Percentiles rank a stretch among this genome's conserved stretches.
Evolutionary conservation across 2,113 vertebrate species (phyloP).

Genomic region (Bos javanicus): DNA sequence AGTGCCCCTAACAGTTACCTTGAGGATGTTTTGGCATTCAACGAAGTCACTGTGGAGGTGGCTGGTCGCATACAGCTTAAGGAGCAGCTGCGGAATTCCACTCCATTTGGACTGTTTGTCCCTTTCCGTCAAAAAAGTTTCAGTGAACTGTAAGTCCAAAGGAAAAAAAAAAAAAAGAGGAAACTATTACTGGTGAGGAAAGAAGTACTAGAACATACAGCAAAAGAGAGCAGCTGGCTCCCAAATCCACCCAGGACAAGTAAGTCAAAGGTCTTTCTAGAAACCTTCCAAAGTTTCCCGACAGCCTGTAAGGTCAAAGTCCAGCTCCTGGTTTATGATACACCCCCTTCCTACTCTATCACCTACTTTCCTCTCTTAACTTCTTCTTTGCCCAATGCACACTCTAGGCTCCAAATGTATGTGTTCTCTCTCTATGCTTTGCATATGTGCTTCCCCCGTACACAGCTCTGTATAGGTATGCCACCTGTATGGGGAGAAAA

Average conservation of each 20-base stretch:
- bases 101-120: slow-evolving; percentile 97
- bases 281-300: neutral
- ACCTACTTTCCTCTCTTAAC: neutral
- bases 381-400: neutral
- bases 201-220: neutral
- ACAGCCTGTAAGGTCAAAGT: neutral
- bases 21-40: slow-evolving; percentile 93
- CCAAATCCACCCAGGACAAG: neutral
- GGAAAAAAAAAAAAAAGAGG: neutral
- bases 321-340: neutral
- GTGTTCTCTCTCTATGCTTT: neutral
- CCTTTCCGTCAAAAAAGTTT: slow-evolving; percentile 91
- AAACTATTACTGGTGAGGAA: neutral
- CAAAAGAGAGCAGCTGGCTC: neutral
- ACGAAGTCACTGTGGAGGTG: slow-evolving; percentile 95
- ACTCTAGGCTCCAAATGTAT: neutral
- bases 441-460: neutral
- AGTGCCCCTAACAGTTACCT: slow-evolving; percentile 81
- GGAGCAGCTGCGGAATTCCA: slow-evolving; percentile 93
- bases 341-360: neutral
- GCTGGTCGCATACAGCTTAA: slow-evolving; percentile 92
- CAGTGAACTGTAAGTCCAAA: slow-evolving; percentile 86
- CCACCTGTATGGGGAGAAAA: neutral
- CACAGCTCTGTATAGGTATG: neutral
- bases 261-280: slow-evolving; percentile 16